Conservation (phyloP, 2,888 invertebrate species). For the Noctua comes region DNA sequence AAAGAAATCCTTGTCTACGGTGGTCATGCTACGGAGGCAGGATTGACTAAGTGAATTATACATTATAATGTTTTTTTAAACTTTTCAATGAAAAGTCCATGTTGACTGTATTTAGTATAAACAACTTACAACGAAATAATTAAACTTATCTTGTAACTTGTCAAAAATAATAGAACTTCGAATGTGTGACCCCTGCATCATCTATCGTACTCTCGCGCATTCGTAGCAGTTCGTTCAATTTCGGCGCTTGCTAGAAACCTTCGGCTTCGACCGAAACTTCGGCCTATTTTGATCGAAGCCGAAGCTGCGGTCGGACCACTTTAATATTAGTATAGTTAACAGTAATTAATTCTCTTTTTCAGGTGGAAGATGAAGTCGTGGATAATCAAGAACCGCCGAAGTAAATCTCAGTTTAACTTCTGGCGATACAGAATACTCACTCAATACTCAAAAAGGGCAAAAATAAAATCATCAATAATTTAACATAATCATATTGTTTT, state of each 20-base stretch:
- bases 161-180: neutral
- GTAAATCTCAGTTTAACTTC: constrained; percentile 59
- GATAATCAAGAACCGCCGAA: constrained; percentile 76
- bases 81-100: neutral
- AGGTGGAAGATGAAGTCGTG: constrained; percentile 83
- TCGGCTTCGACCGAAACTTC: too few relatives aligned
- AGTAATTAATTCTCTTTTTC: constrained; percentile 60
- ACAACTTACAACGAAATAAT: too few relatives aligned
- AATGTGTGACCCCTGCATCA: neutral
- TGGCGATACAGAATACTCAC: constrained; percentile 46
- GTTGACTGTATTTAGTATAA: too few relatives aligned
- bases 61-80: neutral
- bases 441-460: constrained; percentile 37
- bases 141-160: too few relatives aligned
- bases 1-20: too few relatives aligned
- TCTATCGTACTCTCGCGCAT: neutral
- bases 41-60: too few relatives aligned
- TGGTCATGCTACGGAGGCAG: too few relatives aligned
- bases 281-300: neutral
- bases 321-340: neutral
- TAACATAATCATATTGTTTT: constrained; percentile 16
- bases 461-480: constrained; percentile 27
- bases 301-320: neutral
- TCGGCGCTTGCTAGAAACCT: neutral
- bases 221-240: neutral